Percentiles rank a stretch among this genome's conserved stretches.
Conservation (phyloP, 2,888 invertebrate species). For the Lepidocyrtinus sp. region DNA sequence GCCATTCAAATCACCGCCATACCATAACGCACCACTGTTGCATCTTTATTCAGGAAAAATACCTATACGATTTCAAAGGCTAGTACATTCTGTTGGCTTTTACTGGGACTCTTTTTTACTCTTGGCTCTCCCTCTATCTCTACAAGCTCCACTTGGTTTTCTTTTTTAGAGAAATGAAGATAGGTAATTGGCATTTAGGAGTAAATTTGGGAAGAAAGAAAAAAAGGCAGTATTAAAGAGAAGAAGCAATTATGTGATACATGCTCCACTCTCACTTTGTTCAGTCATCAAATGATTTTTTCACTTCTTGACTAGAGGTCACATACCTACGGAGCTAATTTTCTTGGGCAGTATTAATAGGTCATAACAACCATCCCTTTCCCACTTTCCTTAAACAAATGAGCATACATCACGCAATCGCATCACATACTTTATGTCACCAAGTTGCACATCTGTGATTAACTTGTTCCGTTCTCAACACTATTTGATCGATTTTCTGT, state of each 20-base stretch:
- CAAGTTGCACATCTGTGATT: no score
- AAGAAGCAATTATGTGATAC: constrained; percentile 9
- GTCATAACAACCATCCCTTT: constrained; percentile 9
- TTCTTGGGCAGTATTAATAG: not conserved
- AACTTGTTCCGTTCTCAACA: no score
- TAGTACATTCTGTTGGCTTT: constrained; percentile 18
- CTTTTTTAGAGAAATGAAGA: constrained; percentile 26
- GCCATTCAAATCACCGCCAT: not conserved
- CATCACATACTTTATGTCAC: no score
- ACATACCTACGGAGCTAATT: constrained; percentile 5
- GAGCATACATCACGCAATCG: no score
- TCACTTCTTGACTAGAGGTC: constrained; percentile 4
- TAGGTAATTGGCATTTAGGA: constrained; percentile 50
- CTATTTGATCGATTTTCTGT: no score
- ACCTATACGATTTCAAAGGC: not conserved
- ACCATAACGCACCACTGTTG: constrained; percentile 18
- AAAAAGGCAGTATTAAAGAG: constrained; percentile 8
- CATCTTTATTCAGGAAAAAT: constrained; percentile 3
- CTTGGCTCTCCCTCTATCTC: constrained; percentile 31
- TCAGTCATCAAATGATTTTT: not conserved
- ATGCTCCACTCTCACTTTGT: constrained; percentile 2
- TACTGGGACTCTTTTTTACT: constrained; percentile 17
- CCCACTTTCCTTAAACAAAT: constrained; percentile 44
- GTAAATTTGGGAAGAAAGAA: constrained; percentile 15
- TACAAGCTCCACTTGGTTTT: not conserved